Conservation (phyloP, 2,113 vertebrate species). For the Colistium nudipinnis region DNA sequence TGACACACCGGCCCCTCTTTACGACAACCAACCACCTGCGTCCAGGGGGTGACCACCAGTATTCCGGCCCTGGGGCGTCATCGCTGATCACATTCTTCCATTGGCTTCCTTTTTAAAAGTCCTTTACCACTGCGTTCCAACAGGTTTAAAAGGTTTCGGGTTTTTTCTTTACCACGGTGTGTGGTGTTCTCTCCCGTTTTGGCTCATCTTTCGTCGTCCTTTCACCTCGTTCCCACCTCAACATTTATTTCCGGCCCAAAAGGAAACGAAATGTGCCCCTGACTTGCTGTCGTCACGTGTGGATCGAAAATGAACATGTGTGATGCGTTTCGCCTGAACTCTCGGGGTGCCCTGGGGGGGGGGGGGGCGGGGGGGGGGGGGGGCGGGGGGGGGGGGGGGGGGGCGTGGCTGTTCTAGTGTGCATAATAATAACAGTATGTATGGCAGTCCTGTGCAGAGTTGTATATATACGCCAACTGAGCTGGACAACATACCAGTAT, state of each 20-base stretch:
- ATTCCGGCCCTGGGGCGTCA: constrained; percentile 5
- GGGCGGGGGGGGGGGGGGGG: no score
- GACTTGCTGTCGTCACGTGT: constrained; percentile 29
- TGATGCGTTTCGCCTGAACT: constrained; percentile 47
- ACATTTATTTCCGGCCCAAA: constrained; percentile 45
- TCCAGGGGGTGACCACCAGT: constrained; percentile 53
- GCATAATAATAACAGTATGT: constrained; percentile 51
- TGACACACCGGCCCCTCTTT: constrained; percentile 17
- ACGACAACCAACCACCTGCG: constrained; percentile 48
- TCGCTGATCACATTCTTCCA: not conserved
- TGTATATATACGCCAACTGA: constrained; percentile 17
- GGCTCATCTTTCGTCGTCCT: not conserved
- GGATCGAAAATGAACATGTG: constrained; percentile 37
- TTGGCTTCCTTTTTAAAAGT: constrained; percentile 4
- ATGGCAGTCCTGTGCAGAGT: constrained; percentile 39
- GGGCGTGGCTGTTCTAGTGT: constrained; percentile 41
- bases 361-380: no score
- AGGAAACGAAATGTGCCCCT: constrained; percentile 42
- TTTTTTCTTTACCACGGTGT: not conserved
- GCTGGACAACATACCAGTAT: constrained; percentile 29
- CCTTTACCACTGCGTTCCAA: constrained; percentile 17
- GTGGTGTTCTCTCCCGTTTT: not conserved
- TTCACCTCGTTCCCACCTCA: constrained; percentile 1
- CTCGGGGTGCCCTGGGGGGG: no score
- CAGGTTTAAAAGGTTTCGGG: not conserved